These are phyloP conservation scores for Drosophila tani DNA, from an alignment of 1,140 invertebrate species.

Conservation along the genomic window DNA sequence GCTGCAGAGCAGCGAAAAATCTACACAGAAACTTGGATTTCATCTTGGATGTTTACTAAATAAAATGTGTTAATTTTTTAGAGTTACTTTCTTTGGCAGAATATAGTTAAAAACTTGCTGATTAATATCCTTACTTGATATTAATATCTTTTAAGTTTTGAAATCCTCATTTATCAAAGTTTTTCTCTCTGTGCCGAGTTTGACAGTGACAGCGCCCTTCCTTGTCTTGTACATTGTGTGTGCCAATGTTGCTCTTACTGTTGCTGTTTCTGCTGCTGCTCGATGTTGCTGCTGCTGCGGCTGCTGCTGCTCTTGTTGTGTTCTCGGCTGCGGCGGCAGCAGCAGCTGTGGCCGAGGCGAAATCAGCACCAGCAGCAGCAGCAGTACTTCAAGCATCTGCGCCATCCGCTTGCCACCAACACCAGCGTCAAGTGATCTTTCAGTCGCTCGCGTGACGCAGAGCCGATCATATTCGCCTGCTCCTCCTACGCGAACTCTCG, in stretches of 20 bases:
- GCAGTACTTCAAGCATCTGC: slow-evolving; percentile 20
- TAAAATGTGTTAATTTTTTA: rapidly evolving
- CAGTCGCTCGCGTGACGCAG: slow-evolving; percentile 68
- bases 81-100: too few species aligned
- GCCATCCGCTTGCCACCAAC: slow-evolving; percentile 40
- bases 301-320: slow-evolving; percentile 21
- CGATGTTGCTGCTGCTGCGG: slow-evolving; percentile 31
- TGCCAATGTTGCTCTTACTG: slow-evolving; percentile 50
- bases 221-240: slow-evolving; percentile 30
- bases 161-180: not conserved
- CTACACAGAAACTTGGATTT: not conserved
- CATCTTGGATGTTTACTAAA: not conserved
- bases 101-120: too few species aligned
- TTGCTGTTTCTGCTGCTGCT: slow-evolving; percentile 27
- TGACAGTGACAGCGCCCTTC: slow-evolving; percentile 58
- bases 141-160: not conserved
- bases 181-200: slow-evolving; percentile 13
- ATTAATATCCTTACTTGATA: too few species aligned
- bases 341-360: slow-evolving; percentile 28
- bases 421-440: slow-evolving; percentile 53
- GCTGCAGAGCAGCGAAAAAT: slow-evolving; percentile 23
- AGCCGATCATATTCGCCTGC: slow-evolving; percentile 62
- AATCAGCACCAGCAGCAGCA: slow-evolving; percentile 49
- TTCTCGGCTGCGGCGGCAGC: slow-evolving; percentile 16
- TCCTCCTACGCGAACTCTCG: slow-evolving; percentile 49